Conservation (phyloP, 2,113 vertebrate genomes). For the Nanorana parkeri region DNA sequence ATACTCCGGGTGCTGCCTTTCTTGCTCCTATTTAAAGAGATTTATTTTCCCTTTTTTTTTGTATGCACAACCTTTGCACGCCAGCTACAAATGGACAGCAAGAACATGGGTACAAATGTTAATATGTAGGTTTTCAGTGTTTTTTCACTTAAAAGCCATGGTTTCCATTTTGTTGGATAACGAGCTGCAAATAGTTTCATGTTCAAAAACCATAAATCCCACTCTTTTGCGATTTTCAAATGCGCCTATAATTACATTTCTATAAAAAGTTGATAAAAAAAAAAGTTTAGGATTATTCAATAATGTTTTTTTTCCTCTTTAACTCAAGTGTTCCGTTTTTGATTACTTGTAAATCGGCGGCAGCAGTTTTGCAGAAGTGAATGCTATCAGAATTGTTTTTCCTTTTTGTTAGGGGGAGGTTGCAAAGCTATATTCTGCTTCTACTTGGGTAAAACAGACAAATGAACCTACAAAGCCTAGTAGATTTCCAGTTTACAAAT, state of each 20-base stretch:
- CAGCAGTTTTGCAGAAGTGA: background rate
- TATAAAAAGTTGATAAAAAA: background rate
- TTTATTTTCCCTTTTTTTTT: background rate
- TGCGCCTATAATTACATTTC: background rate
- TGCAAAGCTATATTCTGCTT: background rate
- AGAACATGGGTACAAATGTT: background rate
- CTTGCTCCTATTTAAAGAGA: constrained; percentile 19
- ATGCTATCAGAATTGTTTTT: background rate
- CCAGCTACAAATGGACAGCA: background rate
- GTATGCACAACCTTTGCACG: background rate
- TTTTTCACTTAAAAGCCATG: background rate
- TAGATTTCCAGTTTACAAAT: background rate
- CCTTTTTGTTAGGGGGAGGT: background rate
- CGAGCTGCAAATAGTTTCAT: constrained; percentile 1
- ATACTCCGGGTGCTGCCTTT: constrained; percentile 23
- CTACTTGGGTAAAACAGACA: background rate
- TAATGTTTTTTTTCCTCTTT: background rate
- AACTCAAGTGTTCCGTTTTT: background rate
- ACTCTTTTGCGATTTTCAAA: background rate
- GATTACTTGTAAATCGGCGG: background rate
- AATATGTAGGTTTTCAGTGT: background rate
- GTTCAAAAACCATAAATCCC: background rate
- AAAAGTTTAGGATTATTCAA: too few species aligned
- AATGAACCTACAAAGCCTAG: background rate
- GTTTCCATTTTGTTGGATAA: background rate